Evolutionary conservation across 1,140 invertebrate genomes (phyloP), one percentile per base, ranked within the genome.

Genomic region (Drosophila sp.): DNA sequence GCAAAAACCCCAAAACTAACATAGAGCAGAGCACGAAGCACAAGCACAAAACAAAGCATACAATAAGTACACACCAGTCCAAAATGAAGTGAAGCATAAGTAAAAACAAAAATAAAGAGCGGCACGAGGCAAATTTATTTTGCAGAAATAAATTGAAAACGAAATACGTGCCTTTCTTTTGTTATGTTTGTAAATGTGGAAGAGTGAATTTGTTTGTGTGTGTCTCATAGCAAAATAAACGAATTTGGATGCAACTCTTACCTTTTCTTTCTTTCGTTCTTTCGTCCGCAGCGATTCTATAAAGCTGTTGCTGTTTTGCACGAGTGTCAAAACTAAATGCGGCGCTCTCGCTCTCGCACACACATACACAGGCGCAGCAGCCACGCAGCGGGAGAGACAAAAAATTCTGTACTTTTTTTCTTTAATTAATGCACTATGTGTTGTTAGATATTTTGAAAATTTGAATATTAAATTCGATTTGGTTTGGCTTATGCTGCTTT

Each of bases 51-150:
- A 67, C 67, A 84, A 83, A 78, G 58, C 48, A 50, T 50, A 61
- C 50, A 41, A 71, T 75, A 59, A 72, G 50, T 56, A 45, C 41
- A 76, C 41, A 48, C 53, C 11, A 54, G 16, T 9, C 16, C 29
- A 7, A 21, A 21, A 36, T 34, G 61, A 38, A 62, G 57, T 25
- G 21, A 25, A 69, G 46, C 40, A 72, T 61, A 58, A 21, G 25
- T 77, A 71, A 72, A 77, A 80, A 80, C 62, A 67, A 84, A 86
- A 80, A 77, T 69, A 80, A 80, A 87, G 65, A 71, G 79, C 40
- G 62, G 41, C 45, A 53, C 46, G 36, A 64, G 59, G 21, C 62
- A 25, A 51, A 36, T 53, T 67, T 6, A 11, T 16, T 7, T 50
- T 21, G 27, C 27, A 50, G 14, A 16, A 16, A 16, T 6, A 2